phyloP scores from a whole-genome alignment of 2,888 invertebrate genomes.

The Beris morrisii region DNA sequence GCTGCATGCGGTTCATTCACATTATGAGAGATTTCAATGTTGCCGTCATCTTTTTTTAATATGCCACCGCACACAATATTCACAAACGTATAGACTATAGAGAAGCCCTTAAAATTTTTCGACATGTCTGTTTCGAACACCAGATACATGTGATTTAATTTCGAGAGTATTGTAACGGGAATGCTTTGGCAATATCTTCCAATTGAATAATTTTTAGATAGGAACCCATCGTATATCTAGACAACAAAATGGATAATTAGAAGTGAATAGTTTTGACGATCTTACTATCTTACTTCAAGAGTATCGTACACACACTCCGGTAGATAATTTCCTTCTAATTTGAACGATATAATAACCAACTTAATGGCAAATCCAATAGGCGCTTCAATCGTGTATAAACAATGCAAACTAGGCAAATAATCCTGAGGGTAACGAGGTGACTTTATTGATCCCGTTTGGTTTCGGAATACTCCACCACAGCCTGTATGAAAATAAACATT shows the following conservation, averaged over 20 bases:
- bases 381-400: constrained; percentile 69
- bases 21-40: constrained; percentile 64
- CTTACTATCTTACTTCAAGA: constrained; percentile 46
- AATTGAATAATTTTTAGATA: constrained; percentile 64
- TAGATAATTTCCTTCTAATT: constrained; percentile 62
- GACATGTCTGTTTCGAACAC: constrained; percentile 66
- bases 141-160: constrained; percentile 72
- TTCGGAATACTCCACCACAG: constrained; percentile 66
- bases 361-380: constrained; percentile 64
- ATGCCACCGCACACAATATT: constrained; percentile 73
- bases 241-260: constrained; percentile 41
- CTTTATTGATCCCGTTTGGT: constrained; percentile 63
- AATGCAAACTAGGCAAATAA: constrained; percentile 66
- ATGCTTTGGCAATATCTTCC: constrained; percentile 67
- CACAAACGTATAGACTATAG: constrained; percentile 69
- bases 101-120: constrained; percentile 66
- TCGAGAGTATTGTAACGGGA: constrained; percentile 65
- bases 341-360: constrained; percentile 60
- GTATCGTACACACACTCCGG: constrained; percentile 62
- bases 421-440: constrained; percentile 75
- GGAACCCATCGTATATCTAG: constrained; percentile 69
- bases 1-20: constrained; percentile 50
- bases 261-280: background rate
- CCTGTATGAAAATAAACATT: constrained; percentile 50
- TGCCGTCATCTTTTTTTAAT: constrained; percentile 59